phyloP scores from a whole-genome alignment of 2,888 invertebrate species.

The Matsumyia berberina region DNA sequence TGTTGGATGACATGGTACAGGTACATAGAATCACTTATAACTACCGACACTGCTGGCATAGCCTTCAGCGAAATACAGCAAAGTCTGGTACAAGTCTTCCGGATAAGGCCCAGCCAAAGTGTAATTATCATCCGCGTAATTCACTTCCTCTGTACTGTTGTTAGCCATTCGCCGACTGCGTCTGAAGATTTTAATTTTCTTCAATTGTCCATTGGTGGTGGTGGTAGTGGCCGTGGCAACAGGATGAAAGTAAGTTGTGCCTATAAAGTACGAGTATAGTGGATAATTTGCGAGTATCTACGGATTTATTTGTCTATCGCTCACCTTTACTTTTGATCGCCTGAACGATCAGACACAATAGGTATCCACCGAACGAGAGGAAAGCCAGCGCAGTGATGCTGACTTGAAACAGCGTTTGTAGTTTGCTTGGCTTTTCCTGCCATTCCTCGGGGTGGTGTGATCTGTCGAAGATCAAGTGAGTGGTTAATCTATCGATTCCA shows the following conservation, averaged over 20 bases:
- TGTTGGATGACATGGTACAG: constrained; percentile 29
- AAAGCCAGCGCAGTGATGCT: constrained; percentile 92
- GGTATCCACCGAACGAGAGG: constrained; percentile 93
- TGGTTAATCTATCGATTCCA: constrained; percentile 27
- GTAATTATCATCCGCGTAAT: constrained; percentile 81
- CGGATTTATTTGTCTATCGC: constrained; percentile 76
- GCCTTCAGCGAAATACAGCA: constrained; percentile 84
- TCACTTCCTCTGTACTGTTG: constrained; percentile 37
- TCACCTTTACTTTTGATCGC: constrained; percentile 89
- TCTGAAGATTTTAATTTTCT: constrained; percentile 82
- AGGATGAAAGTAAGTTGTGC: constrained; percentile 84
- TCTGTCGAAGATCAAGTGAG: constrained; percentile 56
- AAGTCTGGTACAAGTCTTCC: constrained; percentile 83
- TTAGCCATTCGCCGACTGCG: constrained; percentile 78
- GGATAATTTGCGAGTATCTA: constrained; percentile 75
- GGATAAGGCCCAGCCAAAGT: constrained; percentile 80
- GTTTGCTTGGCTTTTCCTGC: constrained; percentile 86
- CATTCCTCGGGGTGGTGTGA: constrained; percentile 78
- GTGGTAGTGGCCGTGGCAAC: constrained; percentile 79
- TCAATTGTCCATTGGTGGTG: constrained; percentile 79
- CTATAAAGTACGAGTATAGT: constrained; percentile 76
- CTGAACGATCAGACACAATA: constrained; percentile 91
- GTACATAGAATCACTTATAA: constrained; percentile 32
- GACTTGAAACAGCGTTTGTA: constrained; percentile 91
- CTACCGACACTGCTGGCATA: constrained; percentile 80